Evolutionary conservation across 1,140 invertebrate genomes (phyloP), one percentile per base, ranked within the genome.

Genomic region (Batillaria attramentaria): DNA sequence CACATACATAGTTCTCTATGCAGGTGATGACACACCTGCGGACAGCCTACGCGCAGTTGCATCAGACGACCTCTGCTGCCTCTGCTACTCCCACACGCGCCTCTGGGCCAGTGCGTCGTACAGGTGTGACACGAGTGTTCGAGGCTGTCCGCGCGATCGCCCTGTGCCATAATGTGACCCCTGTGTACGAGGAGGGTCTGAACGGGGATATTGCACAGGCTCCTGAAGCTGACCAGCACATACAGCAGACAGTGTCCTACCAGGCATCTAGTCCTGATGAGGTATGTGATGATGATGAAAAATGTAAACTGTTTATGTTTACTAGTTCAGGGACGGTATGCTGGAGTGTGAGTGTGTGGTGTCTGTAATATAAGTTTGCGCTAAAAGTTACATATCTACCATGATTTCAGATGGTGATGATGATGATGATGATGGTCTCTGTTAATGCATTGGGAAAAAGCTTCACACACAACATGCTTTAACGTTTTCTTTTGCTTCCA

Each of bases 151-250:
- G 97, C 84, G 97, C 98, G 0, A 91, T 99, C 20, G 98, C 98
- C 0, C 91, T 99, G 6, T 99, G 99, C 91, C 98, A 99, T 90
- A 99, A 99, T 92, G 99, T 99, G 0, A 99, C 99, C 0, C 99
- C 99, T 0, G 97, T 99, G 6, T 97, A 96, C 88, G 97, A 99
- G 85, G 90, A 90, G 46, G 72, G 80, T 66, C 79, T 83, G 41
- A 83, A 80, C 16, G 69, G 87, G 57, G 91, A 90, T 28, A 91
- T 91, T 24, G 84, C 85, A 80, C 57, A 78, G 37, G 86, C 89
- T 5, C 87, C 87, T 43, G 88, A 90, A 78, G 90, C 90, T 79
- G 89, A 91, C 79, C 87, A 89, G 79, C 89, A 90, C 79, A 85
- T 83, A 46, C 81, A 86, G 42, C 87, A 89, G 76, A 83, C 81